A percentile compares a stretch with the other conserved stretches of the same genome.
Evolutionary conservation across 2,797 vertebrate species (phyloP).

Genomic region (Triplophysa bombifrons): DNA sequence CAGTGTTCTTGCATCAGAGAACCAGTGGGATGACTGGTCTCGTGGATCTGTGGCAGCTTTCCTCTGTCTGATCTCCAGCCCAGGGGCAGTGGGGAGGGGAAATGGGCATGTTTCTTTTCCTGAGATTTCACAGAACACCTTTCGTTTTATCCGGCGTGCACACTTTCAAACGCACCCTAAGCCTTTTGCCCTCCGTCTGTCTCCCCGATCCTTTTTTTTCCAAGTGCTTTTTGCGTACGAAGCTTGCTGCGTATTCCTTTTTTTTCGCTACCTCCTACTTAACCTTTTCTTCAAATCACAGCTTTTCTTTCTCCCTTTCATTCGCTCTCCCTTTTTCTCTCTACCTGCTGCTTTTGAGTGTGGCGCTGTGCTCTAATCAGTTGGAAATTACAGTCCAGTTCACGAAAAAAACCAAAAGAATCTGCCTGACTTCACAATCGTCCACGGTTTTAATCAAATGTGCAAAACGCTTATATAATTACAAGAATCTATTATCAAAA

Average conservation of each 20-base stretch:
- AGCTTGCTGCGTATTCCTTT: background rate
- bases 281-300: background rate
- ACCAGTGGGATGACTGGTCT: slow-evolving; percentile 76
- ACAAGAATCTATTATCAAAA: slow-evolving; percentile 47
- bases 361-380: slow-evolving; percentile 58
- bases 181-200: slow-evolving; percentile 60
- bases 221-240: slow-evolving; percentile 9
- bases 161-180: slow-evolving; percentile 63
- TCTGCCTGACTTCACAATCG: slow-evolving; percentile 45
- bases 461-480: slow-evolving; percentile 47
- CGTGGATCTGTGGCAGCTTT: slow-evolving; percentile 78
- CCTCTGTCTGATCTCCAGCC: slow-evolving; percentile 81
- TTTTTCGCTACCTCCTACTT: background rate
- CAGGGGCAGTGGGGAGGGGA: slow-evolving; percentile 67
- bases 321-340: slow-evolving; percentile 64
- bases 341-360: slow-evolving; percentile 55
- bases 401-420: slow-evolving; percentile 42
- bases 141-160: slow-evolving; percentile 79
- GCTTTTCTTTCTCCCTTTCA: slow-evolving; percentile 65
- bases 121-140: slow-evolving; percentile 79
- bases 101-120: slow-evolving; percentile 71
- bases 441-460: slow-evolving; percentile 50
- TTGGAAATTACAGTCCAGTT: slow-evolving; percentile 58
- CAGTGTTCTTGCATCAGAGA: slow-evolving; percentile 82
- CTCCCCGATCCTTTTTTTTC: slow-evolving; percentile 60